phyloP scores from a whole-genome alignment of 2,113 vertebrate species.

The Labeo rohita region DNA sequence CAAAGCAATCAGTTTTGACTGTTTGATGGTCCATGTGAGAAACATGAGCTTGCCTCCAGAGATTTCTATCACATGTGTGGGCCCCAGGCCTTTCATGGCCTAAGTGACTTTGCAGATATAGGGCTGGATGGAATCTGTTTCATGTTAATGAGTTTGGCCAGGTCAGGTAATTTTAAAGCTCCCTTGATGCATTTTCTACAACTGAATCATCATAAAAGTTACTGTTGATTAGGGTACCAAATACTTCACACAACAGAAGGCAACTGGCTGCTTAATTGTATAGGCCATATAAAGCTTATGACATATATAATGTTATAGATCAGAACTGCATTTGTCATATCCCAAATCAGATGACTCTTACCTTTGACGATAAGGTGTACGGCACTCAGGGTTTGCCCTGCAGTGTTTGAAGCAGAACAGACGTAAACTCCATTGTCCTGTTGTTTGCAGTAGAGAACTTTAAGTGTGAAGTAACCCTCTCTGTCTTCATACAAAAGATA shows the following conservation, averaged over 20 bases:
- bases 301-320: background rate
- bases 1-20: constrained; percentile 60
- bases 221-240: constrained; percentile 47
- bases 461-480: constrained; percentile 96
- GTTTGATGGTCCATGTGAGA: constrained; percentile 64
- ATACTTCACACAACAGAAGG: constrained; percentile 43
- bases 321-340: background rate
- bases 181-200: constrained; percentile 57
- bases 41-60: constrained; percentile 63
- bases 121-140: constrained; percentile 54
- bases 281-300: background rate
- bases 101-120: constrained; percentile 72
- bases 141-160: constrained; percentile 60
- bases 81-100: constrained; percentile 59
- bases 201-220: constrained; percentile 60
- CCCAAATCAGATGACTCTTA: constrained; percentile 63
- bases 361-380: constrained; percentile 94
- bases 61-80: constrained; percentile 61
- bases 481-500: constrained; percentile 94
- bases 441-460: constrained; percentile 95
- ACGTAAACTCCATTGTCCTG: constrained; percentile 93
- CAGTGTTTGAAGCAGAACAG: constrained; percentile 91
- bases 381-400: constrained; percentile 92
- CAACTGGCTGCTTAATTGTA: background rate
- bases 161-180: constrained; percentile 58